Evolutionary conservation across 1,140 invertebrate species (phyloP).

Genomic region (Caenorhabditis tropicalis): DNA sequence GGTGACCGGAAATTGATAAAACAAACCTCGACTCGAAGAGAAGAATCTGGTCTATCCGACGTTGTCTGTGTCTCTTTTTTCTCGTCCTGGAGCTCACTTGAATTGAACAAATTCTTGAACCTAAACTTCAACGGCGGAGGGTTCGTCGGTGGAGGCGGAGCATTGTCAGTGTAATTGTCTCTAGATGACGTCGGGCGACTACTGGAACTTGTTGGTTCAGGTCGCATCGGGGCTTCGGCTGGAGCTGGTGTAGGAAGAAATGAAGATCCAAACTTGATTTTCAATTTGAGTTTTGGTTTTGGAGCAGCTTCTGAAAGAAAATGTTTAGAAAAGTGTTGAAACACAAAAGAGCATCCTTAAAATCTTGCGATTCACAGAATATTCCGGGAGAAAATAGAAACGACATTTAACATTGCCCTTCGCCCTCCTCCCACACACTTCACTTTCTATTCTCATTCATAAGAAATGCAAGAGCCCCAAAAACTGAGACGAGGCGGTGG

Average conservation of each 20-base stretch:
- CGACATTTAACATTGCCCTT: constrained; percentile 18
- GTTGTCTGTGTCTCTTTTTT: not conserved
- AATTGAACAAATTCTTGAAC: constrained; percentile 25
- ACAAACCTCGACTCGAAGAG: not conserved
- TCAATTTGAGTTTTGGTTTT: not conserved
- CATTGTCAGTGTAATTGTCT: not conserved
- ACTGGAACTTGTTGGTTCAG: not conserved
- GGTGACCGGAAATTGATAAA: no score
- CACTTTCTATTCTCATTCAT: constrained; percentile 36
- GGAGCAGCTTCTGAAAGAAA: not conserved
- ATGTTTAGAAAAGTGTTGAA: no score
- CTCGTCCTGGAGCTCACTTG: not conserved
- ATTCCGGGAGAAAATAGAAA: not conserved
- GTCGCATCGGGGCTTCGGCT: not conserved
- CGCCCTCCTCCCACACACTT: not conserved
- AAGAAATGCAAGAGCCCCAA: constrained; percentile 14
- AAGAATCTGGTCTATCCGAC: not conserved
- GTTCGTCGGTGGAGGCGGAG: not conserved
- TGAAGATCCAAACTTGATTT: not conserved
- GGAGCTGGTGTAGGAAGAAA: not conserved
- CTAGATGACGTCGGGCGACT: not conserved
- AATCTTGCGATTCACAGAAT: not conserved
- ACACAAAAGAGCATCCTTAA: not conserved
- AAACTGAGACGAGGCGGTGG: not conserved
- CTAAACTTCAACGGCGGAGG: not conserved